These are phyloP conservation scores for Himalopsyche tibetana DNA, from an alignment of 2,888 invertebrate genomes.

Conservation along the genomic window DNA sequence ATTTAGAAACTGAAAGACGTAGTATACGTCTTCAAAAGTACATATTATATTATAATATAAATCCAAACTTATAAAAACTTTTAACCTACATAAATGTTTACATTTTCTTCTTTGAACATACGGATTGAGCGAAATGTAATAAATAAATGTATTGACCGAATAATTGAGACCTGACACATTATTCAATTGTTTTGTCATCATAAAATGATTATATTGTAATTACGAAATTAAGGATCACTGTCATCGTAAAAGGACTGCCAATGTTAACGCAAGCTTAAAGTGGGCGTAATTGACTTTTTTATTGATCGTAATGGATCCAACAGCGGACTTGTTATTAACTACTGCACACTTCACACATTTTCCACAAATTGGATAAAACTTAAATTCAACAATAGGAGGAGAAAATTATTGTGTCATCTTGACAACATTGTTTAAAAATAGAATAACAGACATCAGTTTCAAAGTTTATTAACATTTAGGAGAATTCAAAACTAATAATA, in stretches of 20 bases:
- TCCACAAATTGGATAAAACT: slow-evolving; percentile 16
- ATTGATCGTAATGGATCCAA: slow-evolving; percentile 58
- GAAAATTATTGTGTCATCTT: background rate
- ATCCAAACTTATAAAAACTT: too few relatives aligned
- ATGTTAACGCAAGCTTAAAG: slow-evolving; percentile 29
- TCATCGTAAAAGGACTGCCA: slow-evolving; percentile 45
- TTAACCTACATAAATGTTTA: too few relatives aligned
- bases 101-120: too few relatives aligned
- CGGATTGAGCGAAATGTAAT: too few relatives aligned
- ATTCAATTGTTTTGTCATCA: slow-evolving; percentile 52
- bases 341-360: background rate
- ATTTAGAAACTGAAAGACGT: too few relatives aligned
- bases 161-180: background rate
- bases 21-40: too few relatives aligned
- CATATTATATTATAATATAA: too few relatives aligned
- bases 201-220: slow-evolving; percentile 46
- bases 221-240: slow-evolving; percentile 52
- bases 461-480: background rate
- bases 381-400: background rate
- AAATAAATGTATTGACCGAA: too few relatives aligned
- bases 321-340: background rate
- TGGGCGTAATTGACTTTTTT: slow-evolving; percentile 59
- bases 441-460: background rate
- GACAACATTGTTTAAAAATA: background rate
- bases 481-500: background rate